Percentiles rank a stretch among this genome's conserved stretches.
These are phyloP conservation scores for Candoia aspera DNA, from an alignment of 2,113 vertebrate genomes.

Conservation along the genomic window DNA sequence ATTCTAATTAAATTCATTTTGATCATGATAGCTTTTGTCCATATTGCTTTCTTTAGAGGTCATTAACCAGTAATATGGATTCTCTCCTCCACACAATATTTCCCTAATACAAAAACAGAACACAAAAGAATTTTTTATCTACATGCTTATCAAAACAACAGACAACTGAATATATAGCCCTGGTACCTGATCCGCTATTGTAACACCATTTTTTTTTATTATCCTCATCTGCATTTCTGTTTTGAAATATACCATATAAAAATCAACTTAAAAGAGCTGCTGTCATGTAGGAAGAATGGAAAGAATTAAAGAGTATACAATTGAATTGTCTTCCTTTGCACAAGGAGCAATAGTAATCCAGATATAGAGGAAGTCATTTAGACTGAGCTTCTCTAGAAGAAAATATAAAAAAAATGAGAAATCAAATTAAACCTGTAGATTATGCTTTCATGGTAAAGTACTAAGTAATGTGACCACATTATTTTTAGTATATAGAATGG, in stretches of 20 bases:
- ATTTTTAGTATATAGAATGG: slow-evolving; percentile 58
- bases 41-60: neutral
- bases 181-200: neutral
- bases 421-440: slow-evolving; percentile 71
- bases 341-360: slow-evolving; percentile 29
- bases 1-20: slow-evolving; percentile 26
- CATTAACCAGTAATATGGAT: neutral
- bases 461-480: slow-evolving; percentile 48
- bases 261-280: slow-evolving; percentile 50
- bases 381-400: slow-evolving; percentile 33
- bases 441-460: slow-evolving; percentile 62
- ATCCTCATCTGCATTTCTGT: slow-evolving; percentile 10
- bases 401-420: slow-evolving; percentile 58
- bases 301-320: slow-evolving; percentile 45
- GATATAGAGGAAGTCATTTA: slow-evolving; percentile 62
- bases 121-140: slow-evolving; percentile 27
- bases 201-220: slow-evolving; percentile 17
- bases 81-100: neutral
- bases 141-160: slow-evolving; percentile 10
- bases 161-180: slow-evolving; percentile 23
- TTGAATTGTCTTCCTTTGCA: slow-evolving; percentile 38
- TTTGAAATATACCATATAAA: slow-evolving; percentile 16
- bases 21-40: slow-evolving; percentile 31
- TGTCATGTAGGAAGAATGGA: slow-evolving; percentile 5
- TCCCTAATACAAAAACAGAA: slow-evolving; percentile 29